Conservation (phyloP, 2,113 vertebrate species). For the Oceanodroma tethys region DNA sequence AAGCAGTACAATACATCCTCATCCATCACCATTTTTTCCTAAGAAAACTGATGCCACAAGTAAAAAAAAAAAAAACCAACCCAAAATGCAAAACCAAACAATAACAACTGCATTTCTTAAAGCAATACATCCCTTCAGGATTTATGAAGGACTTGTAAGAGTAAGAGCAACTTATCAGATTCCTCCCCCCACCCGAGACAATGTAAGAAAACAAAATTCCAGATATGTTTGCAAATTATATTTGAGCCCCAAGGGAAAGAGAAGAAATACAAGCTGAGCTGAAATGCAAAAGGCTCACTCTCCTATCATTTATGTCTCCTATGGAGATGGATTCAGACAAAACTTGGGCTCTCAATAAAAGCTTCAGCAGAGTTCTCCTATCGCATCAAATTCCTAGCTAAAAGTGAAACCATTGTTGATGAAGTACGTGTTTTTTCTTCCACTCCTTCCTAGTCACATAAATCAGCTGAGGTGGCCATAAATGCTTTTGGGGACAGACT, state of each 20-base stretch:
- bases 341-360: background rate
- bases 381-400: background rate
- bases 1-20: background rate
- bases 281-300: background rate
- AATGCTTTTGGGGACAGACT: background rate
- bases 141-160: background rate
- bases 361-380: background rate
- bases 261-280: background rate
- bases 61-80: background rate
- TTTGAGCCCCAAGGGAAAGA: background rate
- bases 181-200: fast-evolving
- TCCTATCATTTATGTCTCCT: background rate
- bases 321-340: background rate
- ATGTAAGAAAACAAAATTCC: background rate
- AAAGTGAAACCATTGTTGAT: background rate
- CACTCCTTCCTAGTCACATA: background rate
- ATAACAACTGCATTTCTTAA: background rate
- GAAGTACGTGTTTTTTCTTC: background rate
- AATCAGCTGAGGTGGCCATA: background rate
- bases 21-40: background rate
- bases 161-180: background rate
- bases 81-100: background rate
- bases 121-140: background rate
- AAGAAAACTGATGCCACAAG: background rate
- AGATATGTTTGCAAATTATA: background rate